Conservation (phyloP, 2,888 invertebrate genomes). For the Xestia c-nigrum region DNA sequence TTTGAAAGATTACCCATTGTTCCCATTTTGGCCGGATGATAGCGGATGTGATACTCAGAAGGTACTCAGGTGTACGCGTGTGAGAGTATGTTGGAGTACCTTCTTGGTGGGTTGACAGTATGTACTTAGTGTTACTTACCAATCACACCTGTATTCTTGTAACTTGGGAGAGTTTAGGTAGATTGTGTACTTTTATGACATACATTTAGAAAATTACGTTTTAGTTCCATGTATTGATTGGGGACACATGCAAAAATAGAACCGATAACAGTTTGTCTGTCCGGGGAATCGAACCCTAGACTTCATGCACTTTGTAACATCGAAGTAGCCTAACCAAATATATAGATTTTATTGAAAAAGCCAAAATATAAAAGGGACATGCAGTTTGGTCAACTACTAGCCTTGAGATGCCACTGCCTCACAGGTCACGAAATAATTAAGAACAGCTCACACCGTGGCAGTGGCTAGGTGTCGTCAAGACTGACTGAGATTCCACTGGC, state of each 20-base stretch:
- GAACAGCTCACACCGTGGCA: neutral
- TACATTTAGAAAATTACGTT: neutral
- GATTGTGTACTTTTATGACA: neutral
- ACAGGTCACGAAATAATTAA: neutral
- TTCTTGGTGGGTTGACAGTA: neutral
- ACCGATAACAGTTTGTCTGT: neutral
- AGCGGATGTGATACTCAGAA: conserved; percentile 40
- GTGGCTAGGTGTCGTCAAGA: neutral
- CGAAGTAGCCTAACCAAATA: neutral
- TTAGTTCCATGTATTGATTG: neutral
- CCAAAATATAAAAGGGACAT: neutral
- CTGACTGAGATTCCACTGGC: neutral
- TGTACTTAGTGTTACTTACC: neutral
- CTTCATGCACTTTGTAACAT: neutral
- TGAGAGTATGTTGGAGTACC: neutral
- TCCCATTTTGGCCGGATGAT: conserved; percentile 46
- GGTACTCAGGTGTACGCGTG: conserved; percentile 13
- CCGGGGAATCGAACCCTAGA: neutral
- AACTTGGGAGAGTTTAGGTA: neutral
- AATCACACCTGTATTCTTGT: neutral
- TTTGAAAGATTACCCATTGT: conserved; percentile 64
- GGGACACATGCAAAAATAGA: neutral
- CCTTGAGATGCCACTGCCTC: neutral
- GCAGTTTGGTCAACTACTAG: neutral
- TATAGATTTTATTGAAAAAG: neutral